phyloP scores from a whole-genome alignment of 2,888 invertebrate species.

The Odontomyia ornata region DNA sequence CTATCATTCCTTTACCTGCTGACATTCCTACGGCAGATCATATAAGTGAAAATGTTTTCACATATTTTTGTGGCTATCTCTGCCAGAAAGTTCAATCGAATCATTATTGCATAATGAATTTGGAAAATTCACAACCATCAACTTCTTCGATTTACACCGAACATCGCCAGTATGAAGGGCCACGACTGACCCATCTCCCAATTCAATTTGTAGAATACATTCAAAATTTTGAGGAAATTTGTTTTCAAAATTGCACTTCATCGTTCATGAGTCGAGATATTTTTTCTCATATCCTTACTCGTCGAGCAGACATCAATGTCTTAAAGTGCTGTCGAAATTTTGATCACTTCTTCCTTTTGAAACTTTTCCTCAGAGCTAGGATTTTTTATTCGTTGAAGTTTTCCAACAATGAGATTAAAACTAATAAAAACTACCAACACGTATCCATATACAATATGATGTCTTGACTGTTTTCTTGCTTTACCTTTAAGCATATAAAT shows the following conservation, averaged over 20 bases:
- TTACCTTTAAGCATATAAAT: too few species aligned
- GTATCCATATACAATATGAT: too few species aligned
- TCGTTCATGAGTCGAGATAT: not conserved
- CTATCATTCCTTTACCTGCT: not conserved
- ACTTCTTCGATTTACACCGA: not conserved
- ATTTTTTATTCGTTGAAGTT: too few species aligned
- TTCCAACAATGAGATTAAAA: too few species aligned
- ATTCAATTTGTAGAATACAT: not conserved
- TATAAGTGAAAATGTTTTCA: not conserved
- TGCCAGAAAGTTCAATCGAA: not conserved
- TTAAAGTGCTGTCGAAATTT: not conserved
- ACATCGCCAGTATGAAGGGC: not conserved
- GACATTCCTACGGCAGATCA: not conserved
- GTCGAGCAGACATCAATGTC: not conserved
- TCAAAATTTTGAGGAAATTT: not conserved
- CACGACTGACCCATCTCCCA: not conserved
- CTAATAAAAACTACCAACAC: too few species aligned
- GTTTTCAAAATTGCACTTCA: not conserved
- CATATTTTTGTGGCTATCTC: slow-evolving; percentile 7
- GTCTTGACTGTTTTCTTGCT: too few species aligned
- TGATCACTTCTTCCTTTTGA: not conserved
- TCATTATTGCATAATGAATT: too few species aligned
- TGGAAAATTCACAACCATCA: not conserved
- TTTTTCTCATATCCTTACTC: not conserved
- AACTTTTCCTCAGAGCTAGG: not conserved